Evolutionary conservation across 2,888 invertebrate species (phyloP).

Genomic region (Teleiodes luculella): DNA sequence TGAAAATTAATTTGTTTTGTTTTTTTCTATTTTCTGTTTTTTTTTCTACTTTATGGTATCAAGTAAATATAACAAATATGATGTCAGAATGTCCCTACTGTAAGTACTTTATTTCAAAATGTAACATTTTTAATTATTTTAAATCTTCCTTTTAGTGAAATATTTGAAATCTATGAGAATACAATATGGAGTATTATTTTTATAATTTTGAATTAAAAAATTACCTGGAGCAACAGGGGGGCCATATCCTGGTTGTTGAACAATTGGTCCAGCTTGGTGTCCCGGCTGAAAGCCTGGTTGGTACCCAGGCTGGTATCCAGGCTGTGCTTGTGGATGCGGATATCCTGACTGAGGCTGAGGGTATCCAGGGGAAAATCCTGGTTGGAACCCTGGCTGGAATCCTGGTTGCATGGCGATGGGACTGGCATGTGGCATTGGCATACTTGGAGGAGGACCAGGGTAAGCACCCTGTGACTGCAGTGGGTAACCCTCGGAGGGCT

Average conservation of each 20-base stretch:
- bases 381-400: constrained; percentile 43
- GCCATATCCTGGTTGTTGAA: constrained; percentile 49
- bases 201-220: too few relatives aligned
- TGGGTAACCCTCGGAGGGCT: constrained; percentile 48
- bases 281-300: constrained; percentile 38
- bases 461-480: constrained; percentile 51
- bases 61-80: too few relatives aligned
- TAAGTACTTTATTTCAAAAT: too few relatives aligned
- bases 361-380: constrained; percentile 38
- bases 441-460: constrained; percentile 39
- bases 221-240: constrained; percentile 21
- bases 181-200: too few relatives aligned
- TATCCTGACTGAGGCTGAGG: constrained; percentile 36
- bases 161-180: too few relatives aligned
- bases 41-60: too few relatives aligned
- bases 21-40: too few relatives aligned
- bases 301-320: constrained; percentile 34
- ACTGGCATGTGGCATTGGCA: constrained; percentile 36
- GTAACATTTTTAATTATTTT: too few relatives aligned
- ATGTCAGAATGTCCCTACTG: too few relatives aligned
- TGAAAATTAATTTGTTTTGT: too few relatives aligned
- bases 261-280: constrained; percentile 42
- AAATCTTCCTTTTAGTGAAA: too few relatives aligned
- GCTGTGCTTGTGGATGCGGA: constrained; percentile 44
- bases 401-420: constrained; percentile 58